A percentile compares a stretch with the other conserved stretches of the same genome.
Conservation (phyloP, 2,113 vertebrate species). For the Festucalex cinctus region DNA sequence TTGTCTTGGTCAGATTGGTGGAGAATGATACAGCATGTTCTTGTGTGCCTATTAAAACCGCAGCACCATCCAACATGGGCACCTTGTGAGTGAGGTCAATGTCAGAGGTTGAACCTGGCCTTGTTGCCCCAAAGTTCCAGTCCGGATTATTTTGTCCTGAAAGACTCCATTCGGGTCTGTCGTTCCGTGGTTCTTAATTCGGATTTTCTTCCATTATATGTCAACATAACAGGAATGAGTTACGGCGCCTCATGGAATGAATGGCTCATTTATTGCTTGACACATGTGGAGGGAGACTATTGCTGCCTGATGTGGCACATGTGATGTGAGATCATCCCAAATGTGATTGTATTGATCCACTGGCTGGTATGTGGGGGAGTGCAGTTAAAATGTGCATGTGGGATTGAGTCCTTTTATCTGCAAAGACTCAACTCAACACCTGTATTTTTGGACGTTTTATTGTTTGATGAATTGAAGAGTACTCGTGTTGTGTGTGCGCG, state of each 20-base stretch:
- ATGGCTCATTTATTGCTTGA: conserved; percentile 57
- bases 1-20: conserved; percentile 50
- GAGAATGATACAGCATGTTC: conserved; percentile 47
- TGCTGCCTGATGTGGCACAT: conserved; percentile 24
- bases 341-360: conserved; percentile 36
- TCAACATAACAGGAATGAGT: conserved; percentile 34
- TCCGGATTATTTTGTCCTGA: conserved; percentile 22
- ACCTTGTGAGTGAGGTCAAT: conserved; percentile 10
- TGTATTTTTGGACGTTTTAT: conserved; percentile 44
- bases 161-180: conserved; percentile 13
- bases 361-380: conserved; percentile 40
- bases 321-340: conserved; percentile 27
- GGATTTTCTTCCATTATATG: conserved; percentile 41
- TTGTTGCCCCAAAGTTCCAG: conserved; percentile 3
- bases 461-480: conserved; percentile 44
- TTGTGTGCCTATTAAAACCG: conserved; percentile 16
- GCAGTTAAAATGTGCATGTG: conserved; percentile 35
- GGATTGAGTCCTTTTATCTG: conserved; percentile 30
- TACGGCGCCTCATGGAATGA: conserved; percentile 43
- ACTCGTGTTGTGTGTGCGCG: conserved; percentile 23
- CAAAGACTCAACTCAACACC: conserved; percentile 29
- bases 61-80: conserved; percentile 7
- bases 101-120: conserved; percentile 20
- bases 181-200: conserved; percentile 4
- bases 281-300: conserved; percentile 25